Conservation (phyloP, 2,888 invertebrate genomes). For the Xestia rhomboidea region DNA sequence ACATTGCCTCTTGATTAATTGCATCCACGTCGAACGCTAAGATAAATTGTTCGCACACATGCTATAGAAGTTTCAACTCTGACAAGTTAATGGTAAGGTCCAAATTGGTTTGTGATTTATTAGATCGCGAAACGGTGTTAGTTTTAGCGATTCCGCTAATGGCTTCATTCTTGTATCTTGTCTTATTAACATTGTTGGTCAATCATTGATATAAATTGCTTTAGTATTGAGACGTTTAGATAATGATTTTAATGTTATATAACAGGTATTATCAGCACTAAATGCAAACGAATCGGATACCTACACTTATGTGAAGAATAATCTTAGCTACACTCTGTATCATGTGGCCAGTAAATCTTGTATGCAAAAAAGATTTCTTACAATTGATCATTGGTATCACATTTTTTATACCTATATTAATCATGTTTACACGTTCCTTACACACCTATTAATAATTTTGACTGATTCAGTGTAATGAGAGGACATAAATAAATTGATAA, state of each 20-base stretch:
- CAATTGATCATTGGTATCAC: constrained; percentile 47
- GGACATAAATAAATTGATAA: constrained; percentile 35
- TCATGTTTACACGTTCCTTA: constrained; percentile 61
- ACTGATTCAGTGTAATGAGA: constrained; percentile 32
- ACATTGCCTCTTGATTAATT: constrained; percentile 89
- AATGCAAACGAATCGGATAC: constrained; percentile 32
- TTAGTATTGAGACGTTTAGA: constrained; percentile 70
- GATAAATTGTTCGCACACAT: constrained; percentile 81
- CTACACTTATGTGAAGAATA: constrained; percentile 20
- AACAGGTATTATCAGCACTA: constrained; percentile 54
- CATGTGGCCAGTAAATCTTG: constrained; percentile 43
- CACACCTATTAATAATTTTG: constrained; percentile 55
- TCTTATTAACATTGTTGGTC: constrained; percentile 79
- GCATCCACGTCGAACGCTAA: constrained; percentile 85
- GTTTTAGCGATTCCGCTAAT: constrained; percentile 86
- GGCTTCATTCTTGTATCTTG: constrained; percentile 80
- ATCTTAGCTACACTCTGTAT: constrained; percentile 21
- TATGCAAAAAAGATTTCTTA: constrained; percentile 43
- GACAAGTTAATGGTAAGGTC: constrained; percentile 70
- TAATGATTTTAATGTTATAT: constrained; percentile 69
- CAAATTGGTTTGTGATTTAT: constrained; percentile 67
- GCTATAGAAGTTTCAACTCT: constrained; percentile 73
- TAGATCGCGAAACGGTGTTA: constrained; percentile 77
- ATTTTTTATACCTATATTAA: constrained; percentile 49
- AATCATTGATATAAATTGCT: constrained; percentile 78